These are phyloP conservation scores for Adineta ricciae DNA, from an alignment of 2,888 invertebrate species.

Conservation along the genomic window DNA sequence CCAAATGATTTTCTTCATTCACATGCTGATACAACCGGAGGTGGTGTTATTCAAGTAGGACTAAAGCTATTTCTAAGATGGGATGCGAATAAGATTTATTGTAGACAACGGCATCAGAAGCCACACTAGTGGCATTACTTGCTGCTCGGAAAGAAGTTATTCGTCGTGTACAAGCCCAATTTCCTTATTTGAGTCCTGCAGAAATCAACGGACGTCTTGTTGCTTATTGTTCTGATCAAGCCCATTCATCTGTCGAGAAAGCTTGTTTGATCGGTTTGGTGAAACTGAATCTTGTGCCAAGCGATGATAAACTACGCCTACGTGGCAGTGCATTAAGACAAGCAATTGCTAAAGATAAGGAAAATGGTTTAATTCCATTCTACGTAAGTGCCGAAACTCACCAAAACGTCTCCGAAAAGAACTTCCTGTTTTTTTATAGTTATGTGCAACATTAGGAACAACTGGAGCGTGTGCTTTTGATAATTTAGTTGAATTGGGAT, in stretches of 20 bases:
- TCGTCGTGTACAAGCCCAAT: constrained; percentile 11
- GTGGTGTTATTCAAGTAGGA: constrained; percentile 85
- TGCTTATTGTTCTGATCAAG: constrained; percentile 88
- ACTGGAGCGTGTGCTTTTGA: constrained; percentile 95
- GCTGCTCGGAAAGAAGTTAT: constrained; percentile 63
- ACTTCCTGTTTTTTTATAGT: neutral
- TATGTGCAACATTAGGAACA: constrained; percentile 82
- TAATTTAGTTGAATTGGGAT: constrained; percentile 62
- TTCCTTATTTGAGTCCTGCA: constrained; percentile 43
- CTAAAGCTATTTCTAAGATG: neutral
- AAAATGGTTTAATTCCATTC: constrained; percentile 48
- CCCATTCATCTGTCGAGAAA: constrained; percentile 50
- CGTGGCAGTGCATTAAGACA: constrained; percentile 43
- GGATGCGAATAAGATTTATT: constrained; percentile 35
- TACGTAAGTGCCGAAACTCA: constrained; percentile 38
- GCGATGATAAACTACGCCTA: constrained; percentile 45
- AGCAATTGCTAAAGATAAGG: constrained; percentile 43
- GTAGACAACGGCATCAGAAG: constrained; percentile 84
- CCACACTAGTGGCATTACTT: constrained; percentile 79
- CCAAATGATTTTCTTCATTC: constrained; percentile 83
- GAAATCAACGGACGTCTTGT: constrained; percentile 85
- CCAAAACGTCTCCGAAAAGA: neutral
- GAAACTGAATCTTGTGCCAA: constrained; percentile 44
- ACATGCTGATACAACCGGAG: constrained; percentile 63
- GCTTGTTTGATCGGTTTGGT: constrained; percentile 48